Base-by-base conservation (phyloP, 1,140 invertebrate species). In the Ylistrum balloti region DNA sequence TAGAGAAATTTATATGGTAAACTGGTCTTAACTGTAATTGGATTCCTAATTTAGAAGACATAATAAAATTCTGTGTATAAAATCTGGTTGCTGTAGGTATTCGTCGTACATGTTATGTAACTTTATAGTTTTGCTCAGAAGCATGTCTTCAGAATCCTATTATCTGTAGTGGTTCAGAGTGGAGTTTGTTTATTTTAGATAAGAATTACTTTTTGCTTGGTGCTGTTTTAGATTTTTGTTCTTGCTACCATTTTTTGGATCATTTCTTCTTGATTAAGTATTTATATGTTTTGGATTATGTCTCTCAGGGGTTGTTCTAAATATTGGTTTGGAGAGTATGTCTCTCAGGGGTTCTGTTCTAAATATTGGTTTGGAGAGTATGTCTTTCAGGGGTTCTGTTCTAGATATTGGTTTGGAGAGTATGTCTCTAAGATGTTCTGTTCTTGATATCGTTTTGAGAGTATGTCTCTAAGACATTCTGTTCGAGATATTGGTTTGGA, bases 141-240 rank as follows among this genome's bases (percentile, higher is more conserved):
- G 5, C 56, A n/a, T 74, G 56, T 74, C 22, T 74, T 28, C 28
- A 74, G 28, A 11, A 74, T 17, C 22, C 56, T 74, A 74, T 74
- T 74, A 74, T 74, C 56, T 74, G 56, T 74, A 74, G n/a, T 74
- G n/a, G 56, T 74, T 22, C 56, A 74, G 56, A 74, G 28, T 17
- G 56, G 56, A 9, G 35, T 38, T 38, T 74, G 56, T 74, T 74
- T 38, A 17, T n/a, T 74, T 74, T 28, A 74, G 56, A 74, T 74
- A 74, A 28, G 9, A 74, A 74, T 74, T 22, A 48, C 13, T 74
- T 74, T 74, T 45, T 45, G 35, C 17, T 17, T 45, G 9, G 41
- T 45, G 7, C 13, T 38, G 41, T 45, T 45, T 45, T 45, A 45
- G 41, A 45, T 45, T 1, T 17, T 9, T 45, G 41, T 45, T 74